phyloP scores from a whole-genome alignment of 1,140 invertebrate genomes.

The Drosophila pachea region DNA sequence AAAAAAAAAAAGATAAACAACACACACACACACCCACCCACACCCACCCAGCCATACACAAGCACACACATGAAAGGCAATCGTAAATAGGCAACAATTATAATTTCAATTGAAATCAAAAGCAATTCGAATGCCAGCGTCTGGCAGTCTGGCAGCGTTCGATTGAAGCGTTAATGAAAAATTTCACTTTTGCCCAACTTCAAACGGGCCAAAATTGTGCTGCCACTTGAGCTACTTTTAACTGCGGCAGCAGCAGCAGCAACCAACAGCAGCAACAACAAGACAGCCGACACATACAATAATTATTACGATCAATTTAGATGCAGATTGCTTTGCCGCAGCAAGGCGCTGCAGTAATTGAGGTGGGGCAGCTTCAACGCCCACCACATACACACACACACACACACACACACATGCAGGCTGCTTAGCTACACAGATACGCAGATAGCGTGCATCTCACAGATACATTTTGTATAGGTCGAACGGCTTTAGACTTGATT shows the following conservation, averaged over 20 bases:
- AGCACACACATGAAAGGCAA: slow-evolving; percentile 63
- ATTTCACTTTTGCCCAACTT: slow-evolving; percentile 64
- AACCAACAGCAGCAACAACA: slow-evolving; percentile 10
- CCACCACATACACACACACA: slow-evolving; percentile 53
- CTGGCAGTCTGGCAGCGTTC: slow-evolving; percentile 54
- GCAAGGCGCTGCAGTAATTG: slow-evolving; percentile 55
- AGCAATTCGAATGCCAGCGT: slow-evolving; percentile 51
- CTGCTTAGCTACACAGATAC: slow-evolving; percentile 19
- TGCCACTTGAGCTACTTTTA: slow-evolving; percentile 75
- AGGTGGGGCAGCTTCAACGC: slow-evolving; percentile 65
- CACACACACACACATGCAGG: slow-evolving; percentile 19
- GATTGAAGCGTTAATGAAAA: slow-evolving; percentile 68
- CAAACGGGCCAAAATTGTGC: slow-evolving; percentile 39
- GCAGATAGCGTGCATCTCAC: background rate
- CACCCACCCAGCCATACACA: background rate
- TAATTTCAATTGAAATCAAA: slow-evolving; percentile 68
- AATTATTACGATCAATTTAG: slow-evolving; percentile 77
- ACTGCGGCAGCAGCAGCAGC: slow-evolving; percentile 11
- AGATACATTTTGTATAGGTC: slow-evolving; percentile 31
- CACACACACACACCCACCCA: background rate
- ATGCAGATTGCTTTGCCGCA: slow-evolving; percentile 68
- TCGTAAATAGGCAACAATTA: slow-evolving; percentile 66
- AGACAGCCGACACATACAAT: slow-evolving; percentile 65
- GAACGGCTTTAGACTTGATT: slow-evolving; percentile 45
- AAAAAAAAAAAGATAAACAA: slow-evolving; percentile 22